Conservation (phyloP, 2,113 vertebrate genomes). For the Phyllopteryx taeniolatus region DNA sequence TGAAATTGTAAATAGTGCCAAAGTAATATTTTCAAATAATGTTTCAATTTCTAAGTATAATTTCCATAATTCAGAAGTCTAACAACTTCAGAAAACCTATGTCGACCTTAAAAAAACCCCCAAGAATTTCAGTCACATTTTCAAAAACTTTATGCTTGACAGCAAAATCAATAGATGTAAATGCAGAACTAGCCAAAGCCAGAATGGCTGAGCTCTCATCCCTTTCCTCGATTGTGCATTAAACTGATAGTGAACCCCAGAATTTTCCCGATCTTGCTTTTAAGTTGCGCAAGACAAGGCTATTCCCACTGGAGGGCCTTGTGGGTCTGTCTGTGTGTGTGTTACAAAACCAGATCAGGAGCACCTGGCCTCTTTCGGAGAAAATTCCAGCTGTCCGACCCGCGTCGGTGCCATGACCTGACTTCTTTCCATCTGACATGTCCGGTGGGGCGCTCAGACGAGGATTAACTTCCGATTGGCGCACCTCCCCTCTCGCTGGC, state of each 20-base stretch:
- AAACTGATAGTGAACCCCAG: constrained; percentile 67
- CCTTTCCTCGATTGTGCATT: constrained; percentile 69
- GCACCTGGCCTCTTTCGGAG: constrained; percentile 73
- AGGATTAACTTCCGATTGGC: constrained; percentile 74
- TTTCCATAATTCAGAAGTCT: too few species aligned
- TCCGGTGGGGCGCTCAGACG: constrained; percentile 63
- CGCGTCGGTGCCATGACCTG: constrained; percentile 56
- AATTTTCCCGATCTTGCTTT: constrained; percentile 64
- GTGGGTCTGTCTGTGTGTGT: not conserved
- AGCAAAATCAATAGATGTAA: too few species aligned
- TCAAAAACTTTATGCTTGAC: too few species aligned
- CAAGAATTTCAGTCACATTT: too few species aligned
- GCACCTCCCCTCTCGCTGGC: constrained; percentile 65
- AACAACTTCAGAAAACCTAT: too few species aligned
- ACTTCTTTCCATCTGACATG: constrained; percentile 70
- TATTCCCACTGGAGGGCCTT: constrained; percentile 22
- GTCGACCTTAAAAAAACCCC: too few species aligned
- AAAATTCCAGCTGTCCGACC: constrained; percentile 37
- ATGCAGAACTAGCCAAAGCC: not conserved
- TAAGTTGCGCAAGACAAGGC: constrained; percentile 63
- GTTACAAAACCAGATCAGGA: constrained; percentile 35
- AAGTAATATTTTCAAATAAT: too few species aligned
- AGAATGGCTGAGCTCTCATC: not conserved
- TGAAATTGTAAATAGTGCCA: too few species aligned
- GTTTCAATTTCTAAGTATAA: too few species aligned